Base-by-base conservation (phyloP, 2,113 vertebrate species). In the Platycercus adscitus region DNA sequence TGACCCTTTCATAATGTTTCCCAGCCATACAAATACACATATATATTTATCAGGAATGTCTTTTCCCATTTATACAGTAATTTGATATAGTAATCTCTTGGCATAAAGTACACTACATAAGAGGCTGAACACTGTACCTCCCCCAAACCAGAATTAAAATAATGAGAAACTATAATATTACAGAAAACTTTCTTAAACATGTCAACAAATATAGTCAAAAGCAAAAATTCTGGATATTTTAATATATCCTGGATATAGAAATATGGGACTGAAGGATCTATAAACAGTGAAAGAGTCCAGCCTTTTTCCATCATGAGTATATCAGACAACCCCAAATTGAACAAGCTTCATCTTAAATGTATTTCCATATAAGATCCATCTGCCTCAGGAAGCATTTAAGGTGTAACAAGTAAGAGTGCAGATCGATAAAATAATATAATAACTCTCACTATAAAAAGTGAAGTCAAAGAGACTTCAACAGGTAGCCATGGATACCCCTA, bases 21-120 rank as follows among this genome's bases (percentile, higher is more conserved):
- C 70, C 69, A 88, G 94, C 31, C 87, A 88, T 13, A 72, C 29
- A 89, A 56, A 88, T 28, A 76, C 14, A 73, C 49, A 79, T 33
- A 90, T 64, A 37, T 78, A 86, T 88, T 88, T 91, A 94, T 83
- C 63, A 77, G 82, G 70, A 96, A 90, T 56, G 47, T 50, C 58
- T 93, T 94, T 94, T 69, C 56, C 61, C 73, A 76, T 88, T 95
- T 95, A 84, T 71, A 52, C 16, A 81, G 50, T 46, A 95, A 95
- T 93, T 90, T 86, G 79, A n/a, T 82, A 81, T 8, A 88, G 71
- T 70, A 26, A 93, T 90, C 61, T 81, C 43, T 18, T 91, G 75
- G 89, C 79, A 84, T 52, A 55, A 70, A 80, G 28, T 26, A 46
- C 12, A 31, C 44, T 76, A 60, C 33, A 31, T 11, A 37, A 91